phyloP scores from a whole-genome alignment of 2,797 vertebrate species.

The Clarias platycephalus region DNA sequence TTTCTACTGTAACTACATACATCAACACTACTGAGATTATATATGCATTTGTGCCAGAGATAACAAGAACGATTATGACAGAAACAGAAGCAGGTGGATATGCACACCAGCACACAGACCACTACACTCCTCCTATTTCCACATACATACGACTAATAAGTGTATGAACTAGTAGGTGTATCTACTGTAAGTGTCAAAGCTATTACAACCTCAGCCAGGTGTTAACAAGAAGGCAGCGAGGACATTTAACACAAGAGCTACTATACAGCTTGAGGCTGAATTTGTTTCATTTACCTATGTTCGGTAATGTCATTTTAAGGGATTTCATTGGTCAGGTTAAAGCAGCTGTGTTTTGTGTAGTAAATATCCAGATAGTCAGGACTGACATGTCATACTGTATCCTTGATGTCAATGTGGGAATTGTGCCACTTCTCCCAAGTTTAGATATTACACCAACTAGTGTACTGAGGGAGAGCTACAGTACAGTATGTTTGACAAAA shows the following conservation, averaged over 20 bases:
- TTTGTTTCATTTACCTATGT: conserved; percentile 13
- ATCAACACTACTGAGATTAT: conserved; percentile 11
- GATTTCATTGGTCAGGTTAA: background rate
- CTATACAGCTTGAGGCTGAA: background rate
- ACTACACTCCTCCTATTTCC: conserved; percentile 62
- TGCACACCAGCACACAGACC: conserved; percentile 32
- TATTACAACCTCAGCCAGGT: background rate
- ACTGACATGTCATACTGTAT: background rate
- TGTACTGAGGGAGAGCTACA: background rate
- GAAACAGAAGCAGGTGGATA: conserved; percentile 29
- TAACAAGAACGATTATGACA: background rate
- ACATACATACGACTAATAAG: conserved; percentile 48
- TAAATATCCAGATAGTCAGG: background rate
- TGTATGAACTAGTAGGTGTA: conserved; percentile 28
- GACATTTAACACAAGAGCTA: conserved; percentile 11
- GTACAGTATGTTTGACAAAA: background rate
- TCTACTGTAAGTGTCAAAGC: background rate
- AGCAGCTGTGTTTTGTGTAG: background rate
- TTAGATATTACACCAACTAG: background rate
- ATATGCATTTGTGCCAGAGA: conserved; percentile 28
- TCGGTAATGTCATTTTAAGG: background rate
- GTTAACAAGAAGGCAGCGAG: conserved; percentile 8
- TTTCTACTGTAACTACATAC: conserved; percentile 9
- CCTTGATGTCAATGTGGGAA: background rate
- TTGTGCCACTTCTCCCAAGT: background rate